These are phyloP conservation scores for Crotalus tigris DNA, from an alignment of 2,113 vertebrate species.

Conservation along the genomic window DNA sequence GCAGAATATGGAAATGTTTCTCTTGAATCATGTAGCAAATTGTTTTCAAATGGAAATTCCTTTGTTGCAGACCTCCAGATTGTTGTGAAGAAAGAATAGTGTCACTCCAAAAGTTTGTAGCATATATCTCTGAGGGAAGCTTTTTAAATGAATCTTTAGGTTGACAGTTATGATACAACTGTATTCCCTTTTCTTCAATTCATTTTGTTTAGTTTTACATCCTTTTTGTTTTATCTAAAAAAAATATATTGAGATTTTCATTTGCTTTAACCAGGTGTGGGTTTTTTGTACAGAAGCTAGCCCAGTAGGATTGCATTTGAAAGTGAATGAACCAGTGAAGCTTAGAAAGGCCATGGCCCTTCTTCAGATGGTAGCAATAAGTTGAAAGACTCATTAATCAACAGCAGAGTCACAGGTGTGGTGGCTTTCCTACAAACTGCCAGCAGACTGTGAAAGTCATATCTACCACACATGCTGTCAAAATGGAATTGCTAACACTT, in stretches of 20 bases:
- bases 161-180: conserved; percentile 82
- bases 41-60: conserved; percentile 13
- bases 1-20: not conserved
- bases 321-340: conserved; percentile 87
- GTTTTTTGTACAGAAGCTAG: conserved; percentile 74
- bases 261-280: conserved; percentile 87
- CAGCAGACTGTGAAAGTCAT: conserved; percentile 99
- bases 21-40: conserved; percentile 14
- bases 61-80: conserved; percentile 55
- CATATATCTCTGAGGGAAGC: conserved; percentile 77
- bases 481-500: conserved; percentile 72
- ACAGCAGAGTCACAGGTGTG: conserved; percentile 92
- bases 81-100: conserved; percentile 67
- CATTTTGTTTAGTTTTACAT: conserved; percentile 88
- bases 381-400: conserved; percentile 99
- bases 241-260: conserved; percentile 89
- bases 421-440: conserved; percentile 88
- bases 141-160: conserved; percentile 77
- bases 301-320: conserved; percentile 78
- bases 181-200: conserved; percentile 84
- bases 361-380: conserved; percentile 84
- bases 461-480: conserved; percentile 85
- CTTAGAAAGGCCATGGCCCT: conserved; percentile 87
- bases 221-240: conserved; percentile 80
- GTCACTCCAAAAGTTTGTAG: conserved; percentile 77